These are phyloP conservation scores for Indicator maculatus DNA, from an alignment of 2,113 vertebrate genomes.

Conservation along the genomic window DNA sequence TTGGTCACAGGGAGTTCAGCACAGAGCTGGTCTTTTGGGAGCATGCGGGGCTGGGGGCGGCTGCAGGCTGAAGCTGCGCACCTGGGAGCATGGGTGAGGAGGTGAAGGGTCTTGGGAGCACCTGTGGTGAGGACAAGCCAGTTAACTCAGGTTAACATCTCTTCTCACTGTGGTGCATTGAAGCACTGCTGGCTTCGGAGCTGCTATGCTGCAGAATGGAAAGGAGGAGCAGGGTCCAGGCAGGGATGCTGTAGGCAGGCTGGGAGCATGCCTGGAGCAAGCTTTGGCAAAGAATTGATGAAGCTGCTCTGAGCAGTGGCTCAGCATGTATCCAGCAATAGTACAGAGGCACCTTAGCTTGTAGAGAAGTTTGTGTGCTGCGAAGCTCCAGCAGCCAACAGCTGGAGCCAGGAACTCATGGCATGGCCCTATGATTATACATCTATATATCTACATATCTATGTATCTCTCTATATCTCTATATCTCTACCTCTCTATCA, in stretches of 20 bases:
- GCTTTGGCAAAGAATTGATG: not conserved
- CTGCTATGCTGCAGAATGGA: not conserved
- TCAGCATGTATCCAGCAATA: not conserved
- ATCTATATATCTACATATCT: no score
- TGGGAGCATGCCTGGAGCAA: not conserved
- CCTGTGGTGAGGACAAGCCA: rapidly evolving
- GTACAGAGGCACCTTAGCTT: not conserved
- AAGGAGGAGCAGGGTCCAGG: not conserved
- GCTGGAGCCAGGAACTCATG: not conserved
- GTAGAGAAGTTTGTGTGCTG: not conserved
- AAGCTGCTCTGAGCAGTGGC: not conserved
- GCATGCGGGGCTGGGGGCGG: rapidly evolving
- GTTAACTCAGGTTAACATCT: not conserved
- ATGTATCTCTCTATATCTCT: no score
- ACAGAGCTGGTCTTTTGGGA: not conserved
- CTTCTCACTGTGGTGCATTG: rapidly evolving
- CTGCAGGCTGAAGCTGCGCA: not conserved
- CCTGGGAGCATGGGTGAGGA: not conserved
- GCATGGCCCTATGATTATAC: not conserved
- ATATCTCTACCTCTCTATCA: no score
- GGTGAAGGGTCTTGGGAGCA: not conserved
- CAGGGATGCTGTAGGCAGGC: not conserved
- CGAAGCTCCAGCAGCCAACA: not conserved
- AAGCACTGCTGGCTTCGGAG: not conserved
- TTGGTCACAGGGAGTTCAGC: not conserved